These are phyloP conservation scores for Dunckerocampus dactyliophorus DNA, from an alignment of 2,113 vertebrate species.

Conservation along the genomic window DNA sequence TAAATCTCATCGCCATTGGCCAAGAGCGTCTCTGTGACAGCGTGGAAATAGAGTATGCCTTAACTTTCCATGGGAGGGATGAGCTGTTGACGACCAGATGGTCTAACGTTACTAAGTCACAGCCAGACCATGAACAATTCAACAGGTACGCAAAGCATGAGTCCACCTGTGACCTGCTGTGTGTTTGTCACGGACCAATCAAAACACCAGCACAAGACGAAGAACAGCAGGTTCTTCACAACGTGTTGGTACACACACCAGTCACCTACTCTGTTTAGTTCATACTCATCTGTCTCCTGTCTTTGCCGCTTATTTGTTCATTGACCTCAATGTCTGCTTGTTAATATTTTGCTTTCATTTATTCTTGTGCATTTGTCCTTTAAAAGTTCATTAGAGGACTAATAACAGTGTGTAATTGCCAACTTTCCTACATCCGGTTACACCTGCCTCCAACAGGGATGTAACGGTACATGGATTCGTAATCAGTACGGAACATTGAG, in stretches of 20 bases:
- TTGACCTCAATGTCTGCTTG: too few relatives aligned
- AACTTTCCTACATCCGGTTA: too few relatives aligned
- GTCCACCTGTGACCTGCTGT: constrained; percentile 43
- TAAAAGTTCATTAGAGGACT: too few relatives aligned
- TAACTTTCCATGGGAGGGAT: constrained; percentile 50
- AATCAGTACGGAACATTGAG: too few relatives aligned
- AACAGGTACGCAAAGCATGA: constrained; percentile 43
- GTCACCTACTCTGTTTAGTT: too few relatives aligned
- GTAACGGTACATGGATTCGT: too few relatives aligned
- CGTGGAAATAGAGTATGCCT: constrained; percentile 24
- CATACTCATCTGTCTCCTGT: too few relatives aligned
- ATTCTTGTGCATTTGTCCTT: too few relatives aligned
- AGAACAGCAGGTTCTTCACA: background rate
- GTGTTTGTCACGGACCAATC: constrained; percentile 36
- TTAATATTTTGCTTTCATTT: too few relatives aligned
- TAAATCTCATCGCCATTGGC: constrained; percentile 14
- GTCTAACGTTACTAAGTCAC: constrained; percentile 56
- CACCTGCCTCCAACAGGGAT: too few relatives aligned
- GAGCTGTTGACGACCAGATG: constrained; percentile 35
- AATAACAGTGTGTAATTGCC: too few relatives aligned
- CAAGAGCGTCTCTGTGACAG: constrained; percentile 12
- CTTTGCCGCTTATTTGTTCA: too few relatives aligned
- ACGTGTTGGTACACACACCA: background rate
- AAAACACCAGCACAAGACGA: constrained; percentile 25
- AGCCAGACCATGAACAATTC: constrained; percentile 65